phyloP scores from a whole-genome alignment of 2,797 vertebrate genomes.

The Erethizon dorsatum region DNA sequence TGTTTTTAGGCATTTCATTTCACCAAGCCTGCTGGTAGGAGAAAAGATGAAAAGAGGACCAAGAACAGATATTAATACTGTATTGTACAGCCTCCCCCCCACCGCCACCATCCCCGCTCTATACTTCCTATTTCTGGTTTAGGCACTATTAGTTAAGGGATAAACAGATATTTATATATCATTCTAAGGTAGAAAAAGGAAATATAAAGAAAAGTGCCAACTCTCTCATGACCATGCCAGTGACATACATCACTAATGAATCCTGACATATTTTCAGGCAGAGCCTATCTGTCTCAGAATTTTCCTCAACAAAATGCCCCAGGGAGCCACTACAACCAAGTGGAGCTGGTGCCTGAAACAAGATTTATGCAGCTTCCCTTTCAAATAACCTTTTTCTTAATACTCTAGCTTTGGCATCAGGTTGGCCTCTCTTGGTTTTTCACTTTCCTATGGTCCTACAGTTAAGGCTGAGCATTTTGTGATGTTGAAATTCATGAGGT shows the following conservation, averaged over 20 bases:
- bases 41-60: not conserved
- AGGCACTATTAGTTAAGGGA: not conserved
- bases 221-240: not conserved
- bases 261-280: not conserved
- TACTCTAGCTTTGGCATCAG: not conserved
- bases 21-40: not conserved
- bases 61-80: not conserved
- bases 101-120: accelerated
- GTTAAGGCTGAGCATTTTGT: not conserved
- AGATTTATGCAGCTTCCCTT: not conserved
- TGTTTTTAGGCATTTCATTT: constrained; percentile 28
- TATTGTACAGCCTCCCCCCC: not conserved
- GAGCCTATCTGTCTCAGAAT: not conserved
- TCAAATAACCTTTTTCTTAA: not conserved
- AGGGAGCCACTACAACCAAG: not conserved
- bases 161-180: not conserved
- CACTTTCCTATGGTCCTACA: not conserved
- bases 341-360: not conserved
- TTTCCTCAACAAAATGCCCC: not conserved
- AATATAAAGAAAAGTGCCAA: not conserved
- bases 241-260: constrained; percentile 48
- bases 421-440: not conserved
- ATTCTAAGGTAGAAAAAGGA: not conserved
- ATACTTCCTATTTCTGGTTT: not conserved
- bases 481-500: not conserved